Percentiles rank a stretch among this genome's conserved stretches.
phyloP scores from a whole-genome alignment of 2,113 vertebrate species.

The Otocyon megalotis region DNA sequence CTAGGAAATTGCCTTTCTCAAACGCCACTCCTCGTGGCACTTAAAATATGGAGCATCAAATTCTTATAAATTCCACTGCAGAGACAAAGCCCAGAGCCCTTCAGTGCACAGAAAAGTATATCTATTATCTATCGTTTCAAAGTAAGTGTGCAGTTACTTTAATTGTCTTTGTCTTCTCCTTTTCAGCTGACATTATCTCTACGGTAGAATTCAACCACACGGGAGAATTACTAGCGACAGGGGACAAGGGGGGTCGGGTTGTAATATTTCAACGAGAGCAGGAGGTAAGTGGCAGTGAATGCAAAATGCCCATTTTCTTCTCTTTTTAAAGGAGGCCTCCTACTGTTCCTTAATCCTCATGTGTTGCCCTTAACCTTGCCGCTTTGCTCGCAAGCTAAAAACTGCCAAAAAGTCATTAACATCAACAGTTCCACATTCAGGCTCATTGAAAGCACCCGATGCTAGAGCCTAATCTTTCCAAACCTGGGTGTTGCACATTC shows the following conservation, averaged over 20 bases:
- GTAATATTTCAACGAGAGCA: conserved; percentile 99
- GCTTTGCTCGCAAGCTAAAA: conserved; percentile 73
- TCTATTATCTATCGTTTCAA: conserved; percentile 73
- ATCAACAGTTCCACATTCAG: conserved; percentile 50
- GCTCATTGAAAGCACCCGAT: conserved; percentile 37
- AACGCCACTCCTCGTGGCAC: not conserved
- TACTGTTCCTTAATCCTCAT: conserved; percentile 84
- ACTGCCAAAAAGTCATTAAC: conserved; percentile 75
- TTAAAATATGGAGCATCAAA: conserved; percentile 40
- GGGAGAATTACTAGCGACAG: conserved; percentile 98
- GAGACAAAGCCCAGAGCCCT: conserved; percentile 58
- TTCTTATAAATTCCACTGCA: conserved; percentile 70
- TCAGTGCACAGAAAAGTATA: conserved; percentile 70
- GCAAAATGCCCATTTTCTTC: conserved; percentile 84
- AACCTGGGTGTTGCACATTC: not conserved
- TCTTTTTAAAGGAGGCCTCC: conserved; percentile 82
- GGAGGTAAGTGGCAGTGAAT: conserved; percentile 92
- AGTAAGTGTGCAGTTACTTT: conserved; percentile 83
- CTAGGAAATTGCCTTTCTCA: conserved; percentile 46
- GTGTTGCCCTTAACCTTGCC: conserved; percentile 77
- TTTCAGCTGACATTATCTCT: conserved; percentile 99
- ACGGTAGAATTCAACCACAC: conserved; percentile 99
- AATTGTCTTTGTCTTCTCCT: conserved; percentile 89
- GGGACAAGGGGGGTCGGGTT: conserved; percentile 99
- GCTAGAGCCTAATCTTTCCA: not conserved